Percentiles rank a stretch among this genome's conserved stretches.
phyloP scores from a whole-genome alignment of 2,113 vertebrate genomes.

The Zosterops borbonicus region DNA sequence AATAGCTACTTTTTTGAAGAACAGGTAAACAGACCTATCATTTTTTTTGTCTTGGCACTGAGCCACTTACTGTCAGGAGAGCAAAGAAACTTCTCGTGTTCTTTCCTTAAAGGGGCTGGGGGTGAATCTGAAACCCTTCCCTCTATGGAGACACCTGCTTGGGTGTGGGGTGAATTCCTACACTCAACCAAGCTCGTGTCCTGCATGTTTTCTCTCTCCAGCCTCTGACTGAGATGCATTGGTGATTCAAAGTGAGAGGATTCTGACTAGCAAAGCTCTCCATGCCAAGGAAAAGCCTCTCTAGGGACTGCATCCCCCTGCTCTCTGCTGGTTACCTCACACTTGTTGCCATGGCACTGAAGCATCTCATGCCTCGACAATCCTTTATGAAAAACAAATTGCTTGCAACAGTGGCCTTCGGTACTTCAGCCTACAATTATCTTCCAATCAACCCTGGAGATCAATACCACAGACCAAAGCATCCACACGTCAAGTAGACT shows the following conservation, averaged over 20 bases:
- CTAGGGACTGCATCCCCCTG: conserved; percentile 13
- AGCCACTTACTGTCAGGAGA: no score
- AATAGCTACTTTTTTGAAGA: no score
- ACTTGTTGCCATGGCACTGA: conserved; percentile 61
- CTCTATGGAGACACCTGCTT: no score
- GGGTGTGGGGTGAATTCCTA: no score
- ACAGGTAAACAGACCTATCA: no score
- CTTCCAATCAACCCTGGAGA: conserved; percentile 38
- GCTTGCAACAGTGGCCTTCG: conserved; percentile 23
- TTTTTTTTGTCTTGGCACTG: no score
- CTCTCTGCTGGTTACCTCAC: conserved; percentile 32
- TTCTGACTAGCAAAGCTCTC: conserved; percentile 21
- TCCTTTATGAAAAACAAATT: conserved; percentile 56
- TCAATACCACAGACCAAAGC: conserved; percentile 46
- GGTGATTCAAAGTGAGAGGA: neutral
- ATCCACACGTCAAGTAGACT: conserved; percentile 15
- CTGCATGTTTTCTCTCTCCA: neutral
- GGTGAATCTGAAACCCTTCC: no score
- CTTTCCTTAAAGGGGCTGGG: no score
- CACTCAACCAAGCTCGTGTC: neutral
- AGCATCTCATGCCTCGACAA: conserved; percentile 40
- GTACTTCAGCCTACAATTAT: conserved; percentile 57
- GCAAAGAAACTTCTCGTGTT: no score
- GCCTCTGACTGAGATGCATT: neutral
- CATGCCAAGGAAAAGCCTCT: conserved; percentile 39